phyloP scores from a whole-genome alignment of 2,888 invertebrate genomes.

The Thymelicus lineola region DNA sequence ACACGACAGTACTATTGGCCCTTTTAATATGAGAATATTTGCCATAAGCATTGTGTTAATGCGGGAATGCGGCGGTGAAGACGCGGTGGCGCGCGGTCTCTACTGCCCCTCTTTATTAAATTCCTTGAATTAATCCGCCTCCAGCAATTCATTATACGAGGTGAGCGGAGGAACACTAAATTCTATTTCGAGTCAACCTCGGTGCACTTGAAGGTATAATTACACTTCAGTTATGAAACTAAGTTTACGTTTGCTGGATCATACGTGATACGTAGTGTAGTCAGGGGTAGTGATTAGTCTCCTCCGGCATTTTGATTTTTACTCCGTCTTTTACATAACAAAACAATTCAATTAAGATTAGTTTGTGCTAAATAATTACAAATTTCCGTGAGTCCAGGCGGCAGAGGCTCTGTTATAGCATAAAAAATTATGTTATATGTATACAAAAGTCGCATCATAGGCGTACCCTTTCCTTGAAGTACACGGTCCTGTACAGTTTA shows the following conservation, averaged over 20 bases:
- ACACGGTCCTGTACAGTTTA: no score
- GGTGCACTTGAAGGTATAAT: not conserved
- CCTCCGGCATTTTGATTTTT: no score
- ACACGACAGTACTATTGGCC: constrained; percentile 21
- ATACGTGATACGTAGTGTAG: no score
- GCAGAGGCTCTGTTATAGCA: no score
- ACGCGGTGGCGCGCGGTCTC: constrained; percentile 48
- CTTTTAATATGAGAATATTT: constrained; percentile 42
- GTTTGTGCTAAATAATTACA: no score
- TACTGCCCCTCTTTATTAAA: constrained; percentile 66
- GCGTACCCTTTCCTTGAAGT: no score
- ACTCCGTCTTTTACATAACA: no score
- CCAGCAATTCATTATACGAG: constrained; percentile 26
- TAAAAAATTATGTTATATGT: no score
- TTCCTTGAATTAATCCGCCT: constrained; percentile 58
- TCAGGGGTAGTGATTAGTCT: no score
- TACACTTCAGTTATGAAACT: not conserved
- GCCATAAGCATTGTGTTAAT: constrained; percentile 32
- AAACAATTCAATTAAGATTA: no score
- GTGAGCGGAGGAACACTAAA: not conserved
- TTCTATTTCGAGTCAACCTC: not conserved
- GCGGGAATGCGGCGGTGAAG: constrained; percentile 19
- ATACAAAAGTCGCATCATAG: no score
- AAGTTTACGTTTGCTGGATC: not conserved
- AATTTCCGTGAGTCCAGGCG: no score